Conservation (phyloP, 2,888 invertebrate species). For the Caenorhabditis wallacei region DNA sequence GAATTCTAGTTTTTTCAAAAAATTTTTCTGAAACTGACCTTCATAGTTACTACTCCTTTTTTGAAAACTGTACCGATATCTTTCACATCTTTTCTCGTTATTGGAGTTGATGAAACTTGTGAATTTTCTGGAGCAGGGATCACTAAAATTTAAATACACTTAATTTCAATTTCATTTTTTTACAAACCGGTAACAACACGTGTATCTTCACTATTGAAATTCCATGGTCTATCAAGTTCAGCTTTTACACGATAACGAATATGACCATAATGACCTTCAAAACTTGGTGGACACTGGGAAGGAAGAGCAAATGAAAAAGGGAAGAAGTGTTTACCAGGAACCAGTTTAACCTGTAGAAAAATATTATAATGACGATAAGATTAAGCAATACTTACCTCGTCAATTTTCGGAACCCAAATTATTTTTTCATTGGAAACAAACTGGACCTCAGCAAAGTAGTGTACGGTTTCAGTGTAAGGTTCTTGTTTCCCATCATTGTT, state of each 20-base stretch:
- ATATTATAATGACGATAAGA: too few relatives aligned
- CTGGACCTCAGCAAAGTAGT: not conserved
- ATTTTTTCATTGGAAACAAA: not conserved
- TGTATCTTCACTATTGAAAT: not conserved
- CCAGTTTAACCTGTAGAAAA: not conserved
- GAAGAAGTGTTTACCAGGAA: not conserved
- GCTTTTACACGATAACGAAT: not conserved
- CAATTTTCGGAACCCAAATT: not conserved
- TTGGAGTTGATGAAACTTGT: not conserved
- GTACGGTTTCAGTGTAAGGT: not conserved
- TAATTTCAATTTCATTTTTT: not conserved
- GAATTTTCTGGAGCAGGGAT: not conserved
- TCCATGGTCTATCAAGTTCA: conserved; percentile 2
- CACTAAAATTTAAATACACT: too few relatives aligned
- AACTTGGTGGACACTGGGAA: not conserved
- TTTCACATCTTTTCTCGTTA: not conserved
- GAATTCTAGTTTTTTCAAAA: not conserved
- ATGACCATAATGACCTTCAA: not conserved
- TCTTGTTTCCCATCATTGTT: not conserved
- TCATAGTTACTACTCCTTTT: conserved; percentile 12
- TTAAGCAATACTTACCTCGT: not conserved
- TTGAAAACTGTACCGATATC: conserved; percentile 5
- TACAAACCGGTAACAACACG: not conserved
- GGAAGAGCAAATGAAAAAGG: conserved; percentile 3
- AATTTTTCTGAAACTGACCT: not conserved